Percentiles rank a stretch among this genome's conserved stretches.
Evolutionary conservation across 2,113 vertebrate genomes (phyloP).

Genomic region (Paradoxurus hermaphroditus): DNA sequence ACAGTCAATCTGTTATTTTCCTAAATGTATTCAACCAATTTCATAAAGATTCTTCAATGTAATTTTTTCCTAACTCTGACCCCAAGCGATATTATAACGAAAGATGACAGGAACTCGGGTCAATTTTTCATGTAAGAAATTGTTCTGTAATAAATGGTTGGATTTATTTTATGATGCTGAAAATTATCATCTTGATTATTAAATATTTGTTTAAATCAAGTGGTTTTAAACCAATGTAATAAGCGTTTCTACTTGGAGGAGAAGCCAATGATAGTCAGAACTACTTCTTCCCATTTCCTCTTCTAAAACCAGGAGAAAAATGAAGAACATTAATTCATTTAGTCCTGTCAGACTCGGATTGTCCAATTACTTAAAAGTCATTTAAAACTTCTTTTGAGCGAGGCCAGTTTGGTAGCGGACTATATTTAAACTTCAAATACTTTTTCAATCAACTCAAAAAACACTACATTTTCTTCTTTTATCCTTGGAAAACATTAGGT

Average conservation of each 20-base stretch:
- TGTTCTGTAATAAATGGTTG: constrained; percentile 47
- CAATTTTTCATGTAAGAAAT: constrained; percentile 58
- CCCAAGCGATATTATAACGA: constrained; percentile 60
- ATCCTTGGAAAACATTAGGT: constrained; percentile 36
- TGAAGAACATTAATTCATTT: neutral
- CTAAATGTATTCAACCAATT: constrained; percentile 49
- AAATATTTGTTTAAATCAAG: constrained; percentile 35
- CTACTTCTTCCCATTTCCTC: neutral
- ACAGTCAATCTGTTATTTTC: constrained; percentile 33
- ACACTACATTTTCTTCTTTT: neutral
- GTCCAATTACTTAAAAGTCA: neutral
- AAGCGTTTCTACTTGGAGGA: constrained; percentile 21
- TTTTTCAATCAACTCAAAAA: constrained; percentile 37
- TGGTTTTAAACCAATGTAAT: constrained; percentile 48
- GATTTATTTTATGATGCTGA: constrained; percentile 60
- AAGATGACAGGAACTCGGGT: constrained; percentile 50
- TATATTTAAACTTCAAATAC: constrained; percentile 7
- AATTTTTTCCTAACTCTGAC: constrained; percentile 48
- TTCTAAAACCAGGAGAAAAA: constrained; percentile 21
- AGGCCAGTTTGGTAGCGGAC: neutral
- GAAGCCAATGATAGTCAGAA: neutral
- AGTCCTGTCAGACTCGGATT: neutral
- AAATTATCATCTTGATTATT: neutral
- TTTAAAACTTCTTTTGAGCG: constrained; percentile 12
- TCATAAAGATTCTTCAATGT: constrained; percentile 53